Percentiles rank a stretch among this genome's conserved stretches.
Conservation (phyloP, 1,140 invertebrate genomes). For the Brachionus rotundiformis region DNA sequence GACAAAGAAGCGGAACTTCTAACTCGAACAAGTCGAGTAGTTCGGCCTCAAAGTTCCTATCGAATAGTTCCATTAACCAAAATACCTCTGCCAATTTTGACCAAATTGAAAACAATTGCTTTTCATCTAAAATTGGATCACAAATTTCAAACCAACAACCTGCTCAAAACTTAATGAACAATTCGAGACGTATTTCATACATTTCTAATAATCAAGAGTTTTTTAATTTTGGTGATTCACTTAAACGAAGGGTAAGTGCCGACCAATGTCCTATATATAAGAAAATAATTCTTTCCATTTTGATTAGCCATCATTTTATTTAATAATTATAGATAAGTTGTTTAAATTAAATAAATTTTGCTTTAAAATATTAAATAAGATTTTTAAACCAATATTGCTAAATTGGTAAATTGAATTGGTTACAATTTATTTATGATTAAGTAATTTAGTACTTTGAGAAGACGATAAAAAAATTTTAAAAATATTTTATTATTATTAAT, state of each 20-base stretch:
- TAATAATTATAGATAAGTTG: too few relatives aligned
- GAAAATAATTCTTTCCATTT: background rate
- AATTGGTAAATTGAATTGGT: too few relatives aligned
- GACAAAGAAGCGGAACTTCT: background rate
- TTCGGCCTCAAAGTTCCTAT: background rate
- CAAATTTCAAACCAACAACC: background rate
- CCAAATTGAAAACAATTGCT: background rate
- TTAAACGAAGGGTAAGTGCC: conserved; percentile 20
- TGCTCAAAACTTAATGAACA: background rate
- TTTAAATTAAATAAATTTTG: too few relatives aligned
- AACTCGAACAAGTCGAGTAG: background rate
- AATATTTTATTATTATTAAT: too few relatives aligned
- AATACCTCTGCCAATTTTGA: conserved; percentile 29
- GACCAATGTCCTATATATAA: background rate
- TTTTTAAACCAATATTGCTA: too few relatives aligned
- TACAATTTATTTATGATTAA: too few relatives aligned
- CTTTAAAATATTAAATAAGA: too few relatives aligned
- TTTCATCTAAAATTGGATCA: background rate
- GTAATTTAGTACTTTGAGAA: too few relatives aligned
- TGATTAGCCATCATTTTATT: too few relatives aligned
- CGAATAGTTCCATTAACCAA: conserved; percentile 17
- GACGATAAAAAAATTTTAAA: too few relatives aligned
- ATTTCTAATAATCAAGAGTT: conserved; percentile 12
- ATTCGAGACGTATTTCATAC: background rate
- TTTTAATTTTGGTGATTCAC: conserved; percentile 32